phyloP scores from a whole-genome alignment of 2,113 vertebrate genomes.

The Corythoichthys haematopterus region DNA sequence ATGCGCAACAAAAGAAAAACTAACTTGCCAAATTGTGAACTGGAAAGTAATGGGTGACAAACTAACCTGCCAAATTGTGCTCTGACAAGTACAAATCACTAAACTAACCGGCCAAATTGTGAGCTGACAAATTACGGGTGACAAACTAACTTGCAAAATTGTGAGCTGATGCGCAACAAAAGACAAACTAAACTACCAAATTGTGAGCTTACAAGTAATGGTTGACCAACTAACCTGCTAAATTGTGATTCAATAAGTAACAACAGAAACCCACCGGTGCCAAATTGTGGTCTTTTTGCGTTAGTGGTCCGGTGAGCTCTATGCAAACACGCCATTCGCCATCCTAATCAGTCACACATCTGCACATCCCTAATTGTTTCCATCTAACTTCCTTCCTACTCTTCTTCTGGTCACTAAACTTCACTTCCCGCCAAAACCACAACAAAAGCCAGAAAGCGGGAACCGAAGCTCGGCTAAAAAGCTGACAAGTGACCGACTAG shows the following conservation, averaged over 20 bases:
- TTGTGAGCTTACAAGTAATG: background rate
- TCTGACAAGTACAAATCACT: too few species aligned
- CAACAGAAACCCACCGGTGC: too few species aligned
- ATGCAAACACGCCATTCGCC: background rate
- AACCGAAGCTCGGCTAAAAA: background rate
- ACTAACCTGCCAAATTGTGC: too few species aligned
- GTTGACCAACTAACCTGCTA: background rate
- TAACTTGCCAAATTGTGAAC: too few species aligned
- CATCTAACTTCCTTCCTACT: conserved; percentile 4
- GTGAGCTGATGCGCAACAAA: too few species aligned
- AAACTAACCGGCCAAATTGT: too few species aligned
- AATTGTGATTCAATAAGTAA: background rate
- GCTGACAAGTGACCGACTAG: background rate
- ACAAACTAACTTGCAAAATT: too few species aligned
- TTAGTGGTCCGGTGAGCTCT: background rate
- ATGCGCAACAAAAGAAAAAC: too few species aligned
- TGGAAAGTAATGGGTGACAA: too few species aligned
- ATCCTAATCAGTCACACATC: conserved; percentile 1
- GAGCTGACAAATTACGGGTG: too few species aligned
- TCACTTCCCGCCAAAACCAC: background rate
- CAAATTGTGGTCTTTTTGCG: too few species aligned
- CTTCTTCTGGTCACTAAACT: background rate
- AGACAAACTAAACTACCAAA: too few species aligned
- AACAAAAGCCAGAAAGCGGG: background rate
- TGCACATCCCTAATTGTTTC: conserved; percentile 1